Conservation (phyloP, 2,113 vertebrate genomes). For the Hassar affinis region DNA sequence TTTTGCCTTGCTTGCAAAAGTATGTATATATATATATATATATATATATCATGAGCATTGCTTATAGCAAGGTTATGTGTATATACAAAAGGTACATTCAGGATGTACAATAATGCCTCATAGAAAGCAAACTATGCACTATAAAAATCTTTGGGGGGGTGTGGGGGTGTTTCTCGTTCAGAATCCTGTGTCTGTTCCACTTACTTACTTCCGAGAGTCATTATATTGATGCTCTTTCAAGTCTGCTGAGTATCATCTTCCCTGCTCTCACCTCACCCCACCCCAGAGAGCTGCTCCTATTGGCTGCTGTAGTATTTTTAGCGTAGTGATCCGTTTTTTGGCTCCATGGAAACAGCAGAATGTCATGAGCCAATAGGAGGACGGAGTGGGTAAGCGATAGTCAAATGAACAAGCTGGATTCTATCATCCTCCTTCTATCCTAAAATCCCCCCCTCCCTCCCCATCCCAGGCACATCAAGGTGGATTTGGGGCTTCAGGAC, state of each 20-base stretch:
- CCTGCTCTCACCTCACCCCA: not conserved
- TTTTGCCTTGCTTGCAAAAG: not conserved
- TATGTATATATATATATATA: not conserved
- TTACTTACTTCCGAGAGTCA: not conserved
- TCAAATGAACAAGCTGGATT: constrained; percentile 49
- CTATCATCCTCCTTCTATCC: not conserved
- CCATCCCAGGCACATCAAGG: constrained; percentile 15
- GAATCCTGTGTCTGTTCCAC: not conserved
- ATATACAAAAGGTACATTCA: not conserved
- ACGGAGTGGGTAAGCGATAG: constrained; percentile 40
- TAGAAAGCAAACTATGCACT: not conserved
- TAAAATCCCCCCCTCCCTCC: not conserved
- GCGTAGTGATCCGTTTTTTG: constrained; percentile 48
- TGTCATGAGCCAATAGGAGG: constrained; percentile 53
- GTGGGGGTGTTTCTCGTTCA: not conserved
- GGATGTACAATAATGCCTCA: not conserved
- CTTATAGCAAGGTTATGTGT: not conserved
- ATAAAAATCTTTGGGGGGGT: not conserved
- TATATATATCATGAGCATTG: not conserved
- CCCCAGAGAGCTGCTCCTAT: constrained; percentile 35
- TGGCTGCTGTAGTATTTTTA: constrained; percentile 52
- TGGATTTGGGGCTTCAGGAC: constrained; percentile 29
- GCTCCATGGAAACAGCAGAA: constrained; percentile 63
- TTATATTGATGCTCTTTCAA: not conserved
- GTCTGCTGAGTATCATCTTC: constrained; percentile 31